phyloP scores from a whole-genome alignment of 2,113 vertebrate species.

The Tachysurus fulvidraco region DNA sequence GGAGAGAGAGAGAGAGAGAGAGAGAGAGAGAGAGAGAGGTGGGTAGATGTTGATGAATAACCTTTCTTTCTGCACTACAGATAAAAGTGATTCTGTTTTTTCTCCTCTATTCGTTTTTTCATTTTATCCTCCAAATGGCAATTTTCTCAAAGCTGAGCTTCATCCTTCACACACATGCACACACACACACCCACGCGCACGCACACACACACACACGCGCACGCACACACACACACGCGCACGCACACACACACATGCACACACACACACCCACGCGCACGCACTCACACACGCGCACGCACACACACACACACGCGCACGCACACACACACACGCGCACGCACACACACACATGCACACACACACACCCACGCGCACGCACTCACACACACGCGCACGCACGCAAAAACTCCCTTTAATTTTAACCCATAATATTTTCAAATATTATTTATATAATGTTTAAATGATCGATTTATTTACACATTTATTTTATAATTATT shows the following conservation, averaged over 20 bases:
- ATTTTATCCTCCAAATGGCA: conserved; percentile 22
- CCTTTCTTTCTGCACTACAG: neutral
- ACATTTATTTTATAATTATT: neutral
- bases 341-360: too few relatives aligned
- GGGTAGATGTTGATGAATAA: conserved; percentile 7
- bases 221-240: too few relatives aligned
- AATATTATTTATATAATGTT: neutral
- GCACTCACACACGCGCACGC: too few relatives aligned
- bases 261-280: too few relatives aligned
- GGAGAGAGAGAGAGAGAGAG: neutral
- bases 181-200: neutral
- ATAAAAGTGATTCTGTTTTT: conserved; percentile 24
- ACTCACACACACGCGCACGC: neutral
- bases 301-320: neutral
- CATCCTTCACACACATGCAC: neutral
- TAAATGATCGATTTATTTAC: neutral
- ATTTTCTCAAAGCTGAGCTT: conserved; percentile 9
- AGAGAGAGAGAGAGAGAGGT: neutral
- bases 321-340: neutral
- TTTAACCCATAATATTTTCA: neutral
- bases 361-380: too few relatives aligned
- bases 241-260: too few relatives aligned
- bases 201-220: neutral
- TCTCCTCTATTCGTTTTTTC: conserved; percentile 15
- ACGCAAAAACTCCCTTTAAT: neutral